A percentile compares a stretch with the other conserved stretches of the same genome.
Evolutionary conservation across 2,113 vertebrate genomes (phyloP).

Genomic region (Pogonocichla stellata): DNA sequence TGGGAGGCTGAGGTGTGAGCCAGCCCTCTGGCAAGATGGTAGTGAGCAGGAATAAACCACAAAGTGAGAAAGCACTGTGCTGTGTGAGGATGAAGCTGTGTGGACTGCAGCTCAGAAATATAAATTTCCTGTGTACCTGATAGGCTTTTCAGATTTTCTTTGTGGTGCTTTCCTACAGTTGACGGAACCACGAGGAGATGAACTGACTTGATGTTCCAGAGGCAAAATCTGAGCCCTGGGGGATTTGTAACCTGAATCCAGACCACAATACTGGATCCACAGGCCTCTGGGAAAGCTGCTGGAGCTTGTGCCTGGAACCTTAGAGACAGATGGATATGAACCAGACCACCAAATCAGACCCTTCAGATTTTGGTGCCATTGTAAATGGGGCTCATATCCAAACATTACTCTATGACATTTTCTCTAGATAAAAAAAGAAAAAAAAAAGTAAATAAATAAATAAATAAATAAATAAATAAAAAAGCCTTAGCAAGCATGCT

Average conservation of each 20-base stretch:
- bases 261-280: not conserved
- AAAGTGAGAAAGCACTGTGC: not conserved
- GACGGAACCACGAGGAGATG: not conserved
- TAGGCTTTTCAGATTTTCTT: not conserved
- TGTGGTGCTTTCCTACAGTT: not conserved
- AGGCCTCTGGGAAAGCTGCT: not conserved
- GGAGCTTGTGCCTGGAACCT: not conserved
- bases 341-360: not conserved
- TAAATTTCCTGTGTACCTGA: not conserved
- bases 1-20: not conserved
- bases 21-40: not conserved
- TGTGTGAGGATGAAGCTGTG: not conserved
- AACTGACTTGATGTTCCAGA: not conserved
- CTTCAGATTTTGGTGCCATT: not conserved
- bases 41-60: not conserved
- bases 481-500: not conserved
- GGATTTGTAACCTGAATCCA: not conserved
- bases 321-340: not conserved
- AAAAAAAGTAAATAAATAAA: too few species aligned
- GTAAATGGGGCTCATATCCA: not conserved
- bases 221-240: not conserved
- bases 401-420: not conserved
- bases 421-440: not conserved
- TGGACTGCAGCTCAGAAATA: not conserved
- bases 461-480: too few species aligned